Evolutionary conservation across 2,888 invertebrate species (phyloP).

Genomic region (Vanessa cardui): DNA sequence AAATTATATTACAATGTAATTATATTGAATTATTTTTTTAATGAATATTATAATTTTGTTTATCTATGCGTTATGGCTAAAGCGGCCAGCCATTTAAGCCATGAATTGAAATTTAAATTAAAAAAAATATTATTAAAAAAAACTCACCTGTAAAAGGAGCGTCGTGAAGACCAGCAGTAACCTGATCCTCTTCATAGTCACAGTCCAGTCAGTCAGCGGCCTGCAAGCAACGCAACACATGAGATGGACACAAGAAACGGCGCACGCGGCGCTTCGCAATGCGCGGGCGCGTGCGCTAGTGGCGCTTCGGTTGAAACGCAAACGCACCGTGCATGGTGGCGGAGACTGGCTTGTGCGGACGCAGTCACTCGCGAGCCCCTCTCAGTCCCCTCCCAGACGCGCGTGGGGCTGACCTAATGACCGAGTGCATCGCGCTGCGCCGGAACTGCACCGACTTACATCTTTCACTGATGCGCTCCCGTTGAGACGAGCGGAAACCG

Average conservation of each 20-base stretch:
- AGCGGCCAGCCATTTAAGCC: no score
- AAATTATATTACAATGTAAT: no score
- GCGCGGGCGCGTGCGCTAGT: constrained; percentile 59
- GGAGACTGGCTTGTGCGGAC: constrained; percentile 45
- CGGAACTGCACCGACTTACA: constrained; percentile 76
- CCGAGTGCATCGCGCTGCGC: constrained; percentile 68
- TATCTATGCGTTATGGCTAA: no score
- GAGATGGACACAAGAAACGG: constrained; percentile 59
- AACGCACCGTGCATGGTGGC: constrained; percentile 56
- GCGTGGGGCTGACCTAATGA: constrained; percentile 75
- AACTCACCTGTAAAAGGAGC: constrained; percentile 75
- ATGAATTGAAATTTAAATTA: no score
- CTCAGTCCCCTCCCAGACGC: constrained; percentile 44
- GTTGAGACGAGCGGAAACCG: constrained; percentile 70
- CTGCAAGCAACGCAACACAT: constrained; percentile 77
- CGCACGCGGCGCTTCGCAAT: constrained; percentile 52
- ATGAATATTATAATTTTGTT: no score
- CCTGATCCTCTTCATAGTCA: constrained; percentile 80
- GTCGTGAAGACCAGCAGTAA: constrained; percentile 73
- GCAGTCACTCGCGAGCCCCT: constrained; percentile 37
- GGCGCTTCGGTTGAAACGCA: constrained; percentile 51
- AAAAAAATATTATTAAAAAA: no score
- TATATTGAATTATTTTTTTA: no score
- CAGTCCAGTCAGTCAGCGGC: constrained; percentile 69
- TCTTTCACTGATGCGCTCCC: constrained; percentile 68